These are phyloP conservation scores for Oenanthe melanoleuca DNA, from an alignment of 2,113 vertebrate genomes.

Conservation along the genomic window DNA sequence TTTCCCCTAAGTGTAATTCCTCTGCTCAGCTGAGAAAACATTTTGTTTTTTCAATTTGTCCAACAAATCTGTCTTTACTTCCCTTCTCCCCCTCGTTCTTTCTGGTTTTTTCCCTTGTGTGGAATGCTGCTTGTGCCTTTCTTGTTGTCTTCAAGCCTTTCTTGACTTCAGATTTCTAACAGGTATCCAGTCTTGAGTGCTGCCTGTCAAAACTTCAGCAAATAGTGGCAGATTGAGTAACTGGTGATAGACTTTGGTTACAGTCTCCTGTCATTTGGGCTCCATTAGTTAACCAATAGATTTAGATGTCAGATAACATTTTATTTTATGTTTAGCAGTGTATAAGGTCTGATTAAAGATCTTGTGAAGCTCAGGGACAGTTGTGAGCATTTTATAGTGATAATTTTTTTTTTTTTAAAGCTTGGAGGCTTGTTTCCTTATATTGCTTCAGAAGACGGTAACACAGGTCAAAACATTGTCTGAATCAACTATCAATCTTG, in stretches of 20 bases:
- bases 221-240: background rate
- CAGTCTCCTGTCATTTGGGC: background rate
- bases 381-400: background rate
- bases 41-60: background rate
- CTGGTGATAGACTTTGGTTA: background rate
- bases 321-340: background rate
- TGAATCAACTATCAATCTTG: background rate
- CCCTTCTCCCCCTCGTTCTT: rapidly evolving
- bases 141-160: background rate
- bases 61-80: background rate
- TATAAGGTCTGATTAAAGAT: background rate
- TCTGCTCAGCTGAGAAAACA: background rate
- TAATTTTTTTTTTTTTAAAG: background rate
- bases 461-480: background rate
- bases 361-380: background rate
- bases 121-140: background rate
- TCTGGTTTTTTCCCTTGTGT: background rate
- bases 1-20: background rate
- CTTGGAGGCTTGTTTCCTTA: background rate
- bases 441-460: background rate
- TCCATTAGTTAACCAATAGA: background rate
- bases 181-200: background rate
- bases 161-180: background rate
- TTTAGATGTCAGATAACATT: background rate
- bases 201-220: background rate